phyloP scores from a whole-genome alignment of 2,797 vertebrate genomes.

The Coranthus polyacanthus region DNA sequence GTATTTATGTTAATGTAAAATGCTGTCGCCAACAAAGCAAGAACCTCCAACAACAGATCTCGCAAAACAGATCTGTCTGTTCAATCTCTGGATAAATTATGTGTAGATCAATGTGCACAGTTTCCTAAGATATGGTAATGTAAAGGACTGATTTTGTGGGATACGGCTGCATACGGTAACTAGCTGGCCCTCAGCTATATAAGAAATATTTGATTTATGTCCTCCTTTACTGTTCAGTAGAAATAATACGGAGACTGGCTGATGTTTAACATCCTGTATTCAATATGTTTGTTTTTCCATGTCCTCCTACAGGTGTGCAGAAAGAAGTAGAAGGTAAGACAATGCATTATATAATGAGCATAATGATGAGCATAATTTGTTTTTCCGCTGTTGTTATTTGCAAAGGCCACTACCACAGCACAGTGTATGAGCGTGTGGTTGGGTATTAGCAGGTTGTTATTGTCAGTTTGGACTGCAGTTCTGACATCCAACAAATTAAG shows the following conservation, averaged over 20 bases:
- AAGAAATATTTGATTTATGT: too few relatives aligned
- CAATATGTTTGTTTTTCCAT: conserved; percentile 61
- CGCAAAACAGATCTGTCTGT: background rate
- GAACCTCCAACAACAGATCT: too few relatives aligned
- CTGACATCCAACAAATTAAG: conserved; percentile 82
- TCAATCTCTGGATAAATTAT: background rate
- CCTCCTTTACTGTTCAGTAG: background rate
- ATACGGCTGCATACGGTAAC: background rate
- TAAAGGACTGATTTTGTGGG: background rate
- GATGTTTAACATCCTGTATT: conserved; percentile 40
- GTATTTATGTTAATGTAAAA: conserved; percentile 1
- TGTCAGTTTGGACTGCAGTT: conserved; percentile 88
- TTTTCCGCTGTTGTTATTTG: conserved; percentile 67
- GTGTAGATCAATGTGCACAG: conserved; percentile 12
- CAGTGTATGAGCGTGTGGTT: conserved; percentile 59
- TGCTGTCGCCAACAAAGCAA: background rate
- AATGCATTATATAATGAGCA: conserved; percentile 62
- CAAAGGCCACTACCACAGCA: conserved; percentile 62
- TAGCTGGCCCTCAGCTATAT: too few relatives aligned
- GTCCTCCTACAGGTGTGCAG: conserved; percentile 79
- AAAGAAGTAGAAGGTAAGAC: conserved; percentile 88
- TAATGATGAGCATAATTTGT: conserved; percentile 56
- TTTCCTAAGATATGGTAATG: too few relatives aligned
- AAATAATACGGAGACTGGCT: conserved; percentile 10
- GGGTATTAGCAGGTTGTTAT: conserved; percentile 74